Percentiles rank a stretch among this genome's conserved stretches.
Evolutionary conservation across 2,113 vertebrate species (phyloP).

Genomic region (Phylloscopus whistleri): DNA sequence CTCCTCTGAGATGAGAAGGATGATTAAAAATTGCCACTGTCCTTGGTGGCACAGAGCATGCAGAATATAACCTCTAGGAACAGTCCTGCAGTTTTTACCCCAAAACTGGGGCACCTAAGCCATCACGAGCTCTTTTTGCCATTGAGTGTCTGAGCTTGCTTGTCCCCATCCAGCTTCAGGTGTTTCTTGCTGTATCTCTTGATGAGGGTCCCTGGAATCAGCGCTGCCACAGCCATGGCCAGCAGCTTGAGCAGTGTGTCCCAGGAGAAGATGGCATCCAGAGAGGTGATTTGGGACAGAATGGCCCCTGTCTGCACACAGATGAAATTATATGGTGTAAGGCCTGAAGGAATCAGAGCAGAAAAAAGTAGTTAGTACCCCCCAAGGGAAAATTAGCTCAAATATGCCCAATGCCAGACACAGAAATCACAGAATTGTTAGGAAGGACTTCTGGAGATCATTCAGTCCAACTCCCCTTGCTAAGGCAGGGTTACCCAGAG

Average conservation of each 20-base stretch:
- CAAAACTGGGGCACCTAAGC: not conserved
- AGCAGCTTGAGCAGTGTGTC: conserved; percentile 84
- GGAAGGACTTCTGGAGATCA: not conserved
- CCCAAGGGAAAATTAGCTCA: not conserved
- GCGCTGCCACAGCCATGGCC: conserved; percentile 83
- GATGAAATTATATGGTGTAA: conserved; percentile 97
- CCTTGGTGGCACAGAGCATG: conserved; percentile 11
- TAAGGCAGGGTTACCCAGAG: not conserved
- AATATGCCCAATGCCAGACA: not conserved
- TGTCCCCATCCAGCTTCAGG: conserved; percentile 67
- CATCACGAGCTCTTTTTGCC: conserved; percentile 80
- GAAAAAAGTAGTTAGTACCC: not conserved
- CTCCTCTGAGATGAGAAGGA: not conserved
- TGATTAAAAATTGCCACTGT: not conserved
- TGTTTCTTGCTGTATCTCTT: conserved; percentile 79
- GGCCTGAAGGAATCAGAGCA: conserved; percentile 72
- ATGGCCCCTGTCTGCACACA: conserved; percentile 96
- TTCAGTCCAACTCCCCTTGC: not conserved
- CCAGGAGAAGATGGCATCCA: conserved; percentile 94
- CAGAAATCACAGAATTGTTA: not conserved
- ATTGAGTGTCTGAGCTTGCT: conserved; percentile 37
- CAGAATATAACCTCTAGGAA: not conserved
- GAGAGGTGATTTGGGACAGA: conserved; percentile 87
- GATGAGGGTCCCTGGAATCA: conserved; percentile 89
- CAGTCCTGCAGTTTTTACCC: not conserved